Evolutionary conservation across 2,113 vertebrate genomes (phyloP).

Genomic region (Microcebus murinus): DNA sequence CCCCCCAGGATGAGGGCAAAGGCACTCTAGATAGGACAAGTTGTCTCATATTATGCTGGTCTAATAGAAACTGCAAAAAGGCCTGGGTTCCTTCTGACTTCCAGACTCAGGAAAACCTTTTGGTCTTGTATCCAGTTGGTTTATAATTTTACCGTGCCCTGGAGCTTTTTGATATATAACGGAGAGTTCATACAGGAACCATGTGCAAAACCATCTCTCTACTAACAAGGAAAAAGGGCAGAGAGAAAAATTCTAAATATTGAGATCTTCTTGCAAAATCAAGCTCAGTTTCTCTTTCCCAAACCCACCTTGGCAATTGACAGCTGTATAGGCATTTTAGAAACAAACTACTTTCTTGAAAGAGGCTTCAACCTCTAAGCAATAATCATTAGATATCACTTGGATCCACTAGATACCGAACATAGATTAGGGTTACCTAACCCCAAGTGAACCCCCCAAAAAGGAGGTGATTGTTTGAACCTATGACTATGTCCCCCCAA

Average conservation of each 20-base stretch:
- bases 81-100: neutral
- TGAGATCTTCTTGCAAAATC: neutral
- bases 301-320: neutral
- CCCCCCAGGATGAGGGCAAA: neutral
- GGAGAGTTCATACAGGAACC: neutral
- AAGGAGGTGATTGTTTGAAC: fast-evolving
- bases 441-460: neutral
- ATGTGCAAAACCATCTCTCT: neutral
- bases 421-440: neutral
- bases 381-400: neutral
- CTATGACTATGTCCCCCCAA: neutral
- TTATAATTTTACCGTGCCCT: neutral
- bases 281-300: neutral
- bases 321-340: neutral
- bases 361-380: neutral
- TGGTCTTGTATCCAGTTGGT: neutral
- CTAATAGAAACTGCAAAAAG: neutral
- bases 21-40: neutral
- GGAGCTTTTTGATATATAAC: neutral
- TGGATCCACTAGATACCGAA: neutral
- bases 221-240: neutral
- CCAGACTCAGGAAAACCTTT: neutral
- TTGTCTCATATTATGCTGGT: neutral
- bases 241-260: neutral
- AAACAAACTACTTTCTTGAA: neutral